Base-by-base conservation (phyloP, 1,140 invertebrate genomes). In the Bathynomus jamesi region DNA sequence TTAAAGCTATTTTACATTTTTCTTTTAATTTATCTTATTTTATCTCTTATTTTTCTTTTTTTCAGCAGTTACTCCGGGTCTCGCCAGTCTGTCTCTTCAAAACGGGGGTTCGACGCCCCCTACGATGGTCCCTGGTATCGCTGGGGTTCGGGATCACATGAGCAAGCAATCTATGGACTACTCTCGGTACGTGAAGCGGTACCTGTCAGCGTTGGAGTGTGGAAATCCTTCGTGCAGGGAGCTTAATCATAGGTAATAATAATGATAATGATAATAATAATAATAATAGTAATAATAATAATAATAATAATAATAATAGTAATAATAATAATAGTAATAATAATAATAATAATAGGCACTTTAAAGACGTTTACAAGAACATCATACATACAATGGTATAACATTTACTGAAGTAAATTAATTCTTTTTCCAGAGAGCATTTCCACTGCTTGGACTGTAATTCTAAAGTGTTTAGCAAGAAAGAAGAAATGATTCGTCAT, bases 401-500 rank as follows among this genome's bases (percentile, higher is more conserved):
- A n/a, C n/a, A n/a, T n/a, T n/a, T n/a, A n/a, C n/a, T n/a, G n/a
- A n/a, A n/a, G n/a, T n/a, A n/a, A n/a, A n/a, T n/a, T n/a, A n/a
- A n/a, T n/a, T n/a, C n/a, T n/a, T n/a, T n/a, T n/a, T n/a, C n/a
- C 81, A 85, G 94, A 76, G 96, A 98, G 82, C 96, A 98, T 81
- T 98, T 96, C 84, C 95, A 98, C 82, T 98, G 95, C 83, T 86
- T 95, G 78, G 94, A 96, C 82, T 98, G 95, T 83, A 87, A 86
- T 79, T 86, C 85, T 7, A 87, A 91, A 73, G 94, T 98, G 0
- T 96, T 98, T 81, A 90, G 95, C 76, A 97, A 98, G 82, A 98
- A 98, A 81, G 96, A 98, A 82, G 96, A 99, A 81, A 98, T 98
- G 92, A 96, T 98, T 65, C 88, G 96, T 61, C 96, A 99, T 82